Conservation (phyloP, 2,797 vertebrate genomes). For the Neomorphus geoffroyi region DNA sequence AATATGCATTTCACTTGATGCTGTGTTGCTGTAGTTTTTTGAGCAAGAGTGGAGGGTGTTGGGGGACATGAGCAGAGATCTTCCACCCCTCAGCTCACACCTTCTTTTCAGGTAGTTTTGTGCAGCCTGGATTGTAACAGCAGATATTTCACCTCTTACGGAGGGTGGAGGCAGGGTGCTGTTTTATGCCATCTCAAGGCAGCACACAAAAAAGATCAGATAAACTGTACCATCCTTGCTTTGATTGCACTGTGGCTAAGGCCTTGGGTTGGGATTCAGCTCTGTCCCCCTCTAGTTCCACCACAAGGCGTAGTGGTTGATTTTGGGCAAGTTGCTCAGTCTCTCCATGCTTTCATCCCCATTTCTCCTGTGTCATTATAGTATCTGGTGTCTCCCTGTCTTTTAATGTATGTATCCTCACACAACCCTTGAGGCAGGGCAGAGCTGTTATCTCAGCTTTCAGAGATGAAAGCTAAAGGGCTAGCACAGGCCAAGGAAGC, state of each 20-base stretch:
- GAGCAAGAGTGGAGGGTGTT: background rate
- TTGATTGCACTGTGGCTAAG: background rate
- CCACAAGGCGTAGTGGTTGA: background rate
- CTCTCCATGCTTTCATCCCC: background rate
- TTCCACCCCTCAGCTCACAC: background rate
- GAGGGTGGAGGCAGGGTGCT: too few species aligned
- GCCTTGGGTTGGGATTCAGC: background rate
- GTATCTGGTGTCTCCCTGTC: slow-evolving; percentile 1
- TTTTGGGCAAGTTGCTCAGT: background rate
- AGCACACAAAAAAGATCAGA: background rate
- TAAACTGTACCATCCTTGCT: background rate
- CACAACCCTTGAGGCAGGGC: background rate
- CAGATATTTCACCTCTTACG: background rate
- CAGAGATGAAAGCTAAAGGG: background rate
- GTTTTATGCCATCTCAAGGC: background rate
- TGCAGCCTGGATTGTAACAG: background rate
- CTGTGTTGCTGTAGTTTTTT: background rate
- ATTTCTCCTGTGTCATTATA: background rate
- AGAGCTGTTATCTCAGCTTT: background rate
- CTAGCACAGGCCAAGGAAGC: background rate
- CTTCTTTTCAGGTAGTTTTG: background rate
- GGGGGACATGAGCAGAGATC: background rate
- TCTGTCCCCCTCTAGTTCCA: background rate
- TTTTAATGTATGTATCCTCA: slow-evolving; percentile 13
- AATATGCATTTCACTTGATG: background rate